phyloP scores from a whole-genome alignment of 2,888 invertebrate species.

The Lordiphosa andalusiaca region DNA sequence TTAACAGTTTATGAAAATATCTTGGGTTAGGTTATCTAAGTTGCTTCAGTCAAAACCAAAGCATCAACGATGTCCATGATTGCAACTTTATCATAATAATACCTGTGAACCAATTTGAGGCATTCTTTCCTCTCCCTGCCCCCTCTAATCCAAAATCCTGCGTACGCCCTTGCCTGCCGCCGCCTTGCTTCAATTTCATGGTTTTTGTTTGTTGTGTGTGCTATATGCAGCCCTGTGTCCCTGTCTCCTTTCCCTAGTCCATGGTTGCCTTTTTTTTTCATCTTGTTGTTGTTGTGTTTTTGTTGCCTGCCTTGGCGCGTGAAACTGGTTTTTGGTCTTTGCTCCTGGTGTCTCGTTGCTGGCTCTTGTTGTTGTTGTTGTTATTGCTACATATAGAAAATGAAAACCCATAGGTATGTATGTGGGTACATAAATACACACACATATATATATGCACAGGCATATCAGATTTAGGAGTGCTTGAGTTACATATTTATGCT shows the following conservation, averaged over 20 bases:
- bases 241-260: constrained; percentile 16
- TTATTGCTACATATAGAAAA: constrained; percentile 42
- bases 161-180: not conserved
- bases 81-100: too few species aligned
- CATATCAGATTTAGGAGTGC: constrained; percentile 24
- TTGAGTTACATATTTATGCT: constrained; percentile 21
- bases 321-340: constrained; percentile 55
- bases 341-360: constrained; percentile 44
- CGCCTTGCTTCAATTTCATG: not conserved
- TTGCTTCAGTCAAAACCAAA: too few species aligned
- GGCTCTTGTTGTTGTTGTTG: constrained; percentile 18
- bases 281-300: constrained; percentile 1
- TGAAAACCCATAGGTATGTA: constrained; percentile 48
- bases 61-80: too few species aligned
- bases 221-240: constrained; percentile 37
- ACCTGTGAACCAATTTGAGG: too few species aligned
- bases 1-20: too few species aligned
- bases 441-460: constrained; percentile 2
- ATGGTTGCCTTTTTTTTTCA: constrained; percentile 26
- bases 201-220: constrained; percentile 20
- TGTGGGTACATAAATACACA: constrained; percentile 9
- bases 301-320: constrained; percentile 46
- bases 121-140: too few species aligned
- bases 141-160: too few species aligned
- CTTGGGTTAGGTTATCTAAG: too few species aligned